These are phyloP conservation scores for Campoletis raptor DNA, from an alignment of 2,888 invertebrate species.

Conservation along the genomic window DNA sequence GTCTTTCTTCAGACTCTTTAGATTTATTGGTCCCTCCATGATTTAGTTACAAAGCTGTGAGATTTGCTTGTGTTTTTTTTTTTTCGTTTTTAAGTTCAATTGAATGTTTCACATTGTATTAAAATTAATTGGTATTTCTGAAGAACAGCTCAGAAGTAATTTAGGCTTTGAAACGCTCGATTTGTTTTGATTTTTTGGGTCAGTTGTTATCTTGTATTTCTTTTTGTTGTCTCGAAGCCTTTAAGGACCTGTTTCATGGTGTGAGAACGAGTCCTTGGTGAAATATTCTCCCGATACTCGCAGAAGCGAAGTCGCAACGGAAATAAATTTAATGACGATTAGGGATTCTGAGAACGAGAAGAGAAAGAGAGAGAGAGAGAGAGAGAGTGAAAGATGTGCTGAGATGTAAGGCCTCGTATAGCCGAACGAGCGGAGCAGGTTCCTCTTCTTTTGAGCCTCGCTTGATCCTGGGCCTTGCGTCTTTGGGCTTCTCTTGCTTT, in stretches of 20 bases:
- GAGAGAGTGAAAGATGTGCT: constrained; percentile 27
- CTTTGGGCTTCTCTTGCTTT: constrained; percentile 48
- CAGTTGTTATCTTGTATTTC: constrained; percentile 30
- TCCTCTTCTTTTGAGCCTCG: constrained; percentile 60
- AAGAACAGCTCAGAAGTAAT: constrained; percentile 4
- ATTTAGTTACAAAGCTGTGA: neutral
- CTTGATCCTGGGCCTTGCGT: constrained; percentile 64
- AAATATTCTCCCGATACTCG: constrained; percentile 70
- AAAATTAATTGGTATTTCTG: neutral
- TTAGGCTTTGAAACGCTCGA: constrained; percentile 22
- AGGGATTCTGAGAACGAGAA: constrained; percentile 81
- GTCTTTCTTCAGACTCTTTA: neutral
- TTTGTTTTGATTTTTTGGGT: constrained; percentile 23
- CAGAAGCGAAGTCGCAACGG: constrained; percentile 76
- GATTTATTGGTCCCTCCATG: neutral
- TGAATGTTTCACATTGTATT: neutral
- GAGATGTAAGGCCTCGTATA: constrained; percentile 29
- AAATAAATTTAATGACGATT: constrained; percentile 84
- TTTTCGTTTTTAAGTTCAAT: neutral
- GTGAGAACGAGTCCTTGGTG: constrained; percentile 64
- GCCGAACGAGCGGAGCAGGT: constrained; percentile 74
- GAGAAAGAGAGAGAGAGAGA: constrained; percentile 30
- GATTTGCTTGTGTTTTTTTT: neutral
- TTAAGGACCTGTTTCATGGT: constrained; percentile 45
- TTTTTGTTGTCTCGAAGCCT: constrained; percentile 31